Conservation (phyloP, 2,797 vertebrate genomes). For the Chrysolophus pictus region DNA sequence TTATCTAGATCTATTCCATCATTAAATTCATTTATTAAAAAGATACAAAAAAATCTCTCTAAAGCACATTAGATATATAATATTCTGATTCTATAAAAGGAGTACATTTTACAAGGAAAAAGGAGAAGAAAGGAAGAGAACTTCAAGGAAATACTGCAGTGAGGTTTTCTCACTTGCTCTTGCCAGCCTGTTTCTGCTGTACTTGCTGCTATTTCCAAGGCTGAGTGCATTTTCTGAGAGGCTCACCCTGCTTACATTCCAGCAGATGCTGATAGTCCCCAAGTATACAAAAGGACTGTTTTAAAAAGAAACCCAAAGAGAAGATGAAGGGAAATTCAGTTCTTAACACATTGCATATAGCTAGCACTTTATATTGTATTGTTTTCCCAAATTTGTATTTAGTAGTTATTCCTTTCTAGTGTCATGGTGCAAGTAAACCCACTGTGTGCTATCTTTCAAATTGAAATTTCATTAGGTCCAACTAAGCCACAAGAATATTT, state of each 20-base stretch:
- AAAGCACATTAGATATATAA: neutral
- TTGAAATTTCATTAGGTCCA: neutral
- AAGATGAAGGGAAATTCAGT: conserved; percentile 9
- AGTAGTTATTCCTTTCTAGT: neutral
- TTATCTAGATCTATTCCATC: neutral
- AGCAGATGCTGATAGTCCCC: neutral
- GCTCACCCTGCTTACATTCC: neutral
- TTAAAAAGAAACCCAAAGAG: conserved; percentile 26
- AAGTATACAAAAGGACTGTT: neutral
- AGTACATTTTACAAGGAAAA: neutral
- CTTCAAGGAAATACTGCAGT: neutral
- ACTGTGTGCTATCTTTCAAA: neutral
- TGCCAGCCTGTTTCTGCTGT: conserved; percentile 6
- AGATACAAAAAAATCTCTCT: neutral
- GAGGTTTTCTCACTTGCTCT: neutral
- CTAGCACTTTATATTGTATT: neutral
- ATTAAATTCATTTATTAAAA: conserved; percentile 7
- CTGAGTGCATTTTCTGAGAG: neutral
- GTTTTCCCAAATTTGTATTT: neutral
- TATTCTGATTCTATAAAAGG: neutral
- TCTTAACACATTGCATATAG: neutral
- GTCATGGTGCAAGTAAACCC: neutral
- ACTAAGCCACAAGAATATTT: neutral
- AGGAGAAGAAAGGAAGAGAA: neutral
- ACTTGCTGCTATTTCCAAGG: neutral